Percentiles rank a stretch among this genome's conserved stretches.
Conservation (phyloP, 2,888 invertebrate species). For the Beris morrisii region DNA sequence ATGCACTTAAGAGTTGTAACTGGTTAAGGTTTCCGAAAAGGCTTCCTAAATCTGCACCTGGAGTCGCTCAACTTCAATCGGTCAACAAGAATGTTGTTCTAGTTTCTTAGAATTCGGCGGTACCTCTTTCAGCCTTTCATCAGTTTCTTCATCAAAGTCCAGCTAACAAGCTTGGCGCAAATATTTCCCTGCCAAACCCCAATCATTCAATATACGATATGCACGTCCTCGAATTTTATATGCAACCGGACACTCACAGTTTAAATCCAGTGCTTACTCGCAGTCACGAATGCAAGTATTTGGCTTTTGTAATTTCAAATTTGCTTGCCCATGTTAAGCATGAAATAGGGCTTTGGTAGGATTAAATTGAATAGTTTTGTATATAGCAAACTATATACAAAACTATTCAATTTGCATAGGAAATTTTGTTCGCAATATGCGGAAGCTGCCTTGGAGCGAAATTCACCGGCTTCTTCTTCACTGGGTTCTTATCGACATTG, state of each 20-base stretch:
- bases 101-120: slow-evolving; percentile 89
- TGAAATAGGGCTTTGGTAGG: slow-evolving; percentile 78
- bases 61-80: slow-evolving; percentile 43
- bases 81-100: slow-evolving; percentile 67
- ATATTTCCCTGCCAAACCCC: slow-evolving; percentile 85
- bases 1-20: slow-evolving; percentile 59
- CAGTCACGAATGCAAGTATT: slow-evolving; percentile 93
- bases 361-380: slow-evolving; percentile 85
- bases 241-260: slow-evolving; percentile 89
- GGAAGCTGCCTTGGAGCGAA: slow-evolving; percentile 75
- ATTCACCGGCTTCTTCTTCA: slow-evolving; percentile 80
- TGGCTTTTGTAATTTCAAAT: slow-evolving; percentile 79
- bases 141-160: slow-evolving; percentile 90
- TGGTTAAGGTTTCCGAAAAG: slow-evolving; percentile 47
- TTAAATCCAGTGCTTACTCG: slow-evolving; percentile 80
- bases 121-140: slow-evolving; percentile 90
- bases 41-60: slow-evolving; percentile 41
- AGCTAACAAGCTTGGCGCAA: slow-evolving; percentile 87
- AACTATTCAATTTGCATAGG: slow-evolving; percentile 72
- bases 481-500: slow-evolving; percentile 65
- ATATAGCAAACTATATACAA: slow-evolving; percentile 82
- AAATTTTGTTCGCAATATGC: slow-evolving; percentile 78
- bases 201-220: slow-evolving; percentile 82
- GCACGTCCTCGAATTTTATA: slow-evolving; percentile 93
- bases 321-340: slow-evolving; percentile 87